These are phyloP conservation scores for Diachasma alloeum DNA, from an alignment of 1,140 invertebrate genomes.

Conservation along the genomic window DNA sequence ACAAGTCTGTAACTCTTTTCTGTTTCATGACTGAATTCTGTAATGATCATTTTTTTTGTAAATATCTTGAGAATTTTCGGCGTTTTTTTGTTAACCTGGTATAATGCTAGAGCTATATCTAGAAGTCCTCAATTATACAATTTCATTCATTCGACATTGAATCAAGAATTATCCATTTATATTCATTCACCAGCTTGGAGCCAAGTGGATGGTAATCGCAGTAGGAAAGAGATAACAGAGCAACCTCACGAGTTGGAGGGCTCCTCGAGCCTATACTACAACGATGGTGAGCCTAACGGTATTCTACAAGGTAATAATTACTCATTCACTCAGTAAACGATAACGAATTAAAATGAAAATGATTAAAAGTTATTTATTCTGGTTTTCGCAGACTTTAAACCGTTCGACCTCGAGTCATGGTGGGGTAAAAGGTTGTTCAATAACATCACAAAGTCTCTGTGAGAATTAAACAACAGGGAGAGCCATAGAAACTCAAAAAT, in stretches of 20 bases:
- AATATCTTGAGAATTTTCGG: too few species aligned
- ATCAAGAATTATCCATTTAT: constrained; percentile 4
- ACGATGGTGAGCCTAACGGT: constrained; percentile 75
- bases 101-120: too few species aligned
- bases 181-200: constrained; percentile 50
- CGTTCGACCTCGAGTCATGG: constrained; percentile 87
- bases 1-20: too few species aligned
- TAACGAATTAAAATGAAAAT: background rate
- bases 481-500: constrained; percentile 12
- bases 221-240: constrained; percentile 44
- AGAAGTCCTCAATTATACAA: background rate
- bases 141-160: background rate
- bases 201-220: constrained; percentile 48
- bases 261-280: constrained; percentile 71
- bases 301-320: constrained; percentile 65
- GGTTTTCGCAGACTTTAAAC: constrained; percentile 76
- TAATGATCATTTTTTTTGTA: too few species aligned
- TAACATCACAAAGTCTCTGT: constrained; percentile 79
- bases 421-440: constrained; percentile 86
- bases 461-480: constrained; percentile 42
- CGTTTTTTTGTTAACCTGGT: too few species aligned
- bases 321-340: background rate
- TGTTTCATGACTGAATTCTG: too few species aligned
- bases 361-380: constrained; percentile 4
- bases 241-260: constrained; percentile 50